Evolutionary conservation across 2,888 invertebrate genomes (phyloP), one percentile per base, ranked within the genome.

Genomic region (Taenaris catops): DNA sequence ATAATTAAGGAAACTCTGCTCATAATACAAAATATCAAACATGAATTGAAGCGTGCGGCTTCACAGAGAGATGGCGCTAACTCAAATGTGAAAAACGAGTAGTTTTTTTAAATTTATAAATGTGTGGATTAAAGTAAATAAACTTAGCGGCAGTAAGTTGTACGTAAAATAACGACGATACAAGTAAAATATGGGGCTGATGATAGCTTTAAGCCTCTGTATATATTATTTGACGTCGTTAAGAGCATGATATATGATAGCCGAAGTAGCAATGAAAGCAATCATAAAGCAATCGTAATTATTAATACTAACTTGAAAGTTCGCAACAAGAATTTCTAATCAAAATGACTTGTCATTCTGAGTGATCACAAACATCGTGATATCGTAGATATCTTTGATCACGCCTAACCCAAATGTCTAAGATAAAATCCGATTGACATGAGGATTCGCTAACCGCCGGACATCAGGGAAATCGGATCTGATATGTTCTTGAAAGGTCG

Each of bases 381-480:
- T 68, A 66, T 65, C 64, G 56, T 55, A 53, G 46, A 48, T 63
- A 72, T 72, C 68, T 61, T 37, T 34, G 61, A 73, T 76, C 74
- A 68, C 64, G 75, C 58, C 62, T 79, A 69, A 79, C 83, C 80
- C 58, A 63, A 74, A 83, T 79, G 70, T 69, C 65, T 44, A 36
- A 63, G 79, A 79, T 79, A 69, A 57, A 55, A 78, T 78, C 69
- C 42, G 66, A 71, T 63, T 71, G 79, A 79, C 67, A 64, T 64
- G 68, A 68, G 79, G 74, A 74, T 73, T 62, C 70, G 70, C 69
- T 66, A 66, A 70, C 68, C 50, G 49, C 39, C 31, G 53, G 56
- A 53, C 55, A 53, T 55, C 48, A 39, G 48, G 57, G 33, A 48
- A 54, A 51, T 52, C 45, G 26, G 29, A 41, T 38, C 41, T 47